Base-by-base conservation (phyloP, 2,888 invertebrate species). In the Teleogryllus oceanicus region DNA sequence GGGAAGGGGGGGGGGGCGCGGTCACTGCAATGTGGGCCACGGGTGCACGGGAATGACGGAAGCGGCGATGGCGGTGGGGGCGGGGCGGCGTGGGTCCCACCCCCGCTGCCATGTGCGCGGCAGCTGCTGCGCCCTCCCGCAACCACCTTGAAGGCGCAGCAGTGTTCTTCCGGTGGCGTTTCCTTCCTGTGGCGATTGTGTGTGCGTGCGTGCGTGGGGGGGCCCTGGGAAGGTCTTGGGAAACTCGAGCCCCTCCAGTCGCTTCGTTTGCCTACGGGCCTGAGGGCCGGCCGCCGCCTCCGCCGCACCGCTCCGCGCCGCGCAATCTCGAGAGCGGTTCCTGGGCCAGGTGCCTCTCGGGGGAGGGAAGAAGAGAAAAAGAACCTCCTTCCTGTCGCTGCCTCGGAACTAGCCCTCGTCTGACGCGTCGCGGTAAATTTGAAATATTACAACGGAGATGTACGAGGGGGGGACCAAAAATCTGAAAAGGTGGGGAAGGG, bases 1-100 rank as follows among this genome's bases (percentile, higher is more conserved):
- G 37, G 8, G 37, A 0, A 5, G 8, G 24, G 24, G 37, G 37
- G 37, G 37, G 37, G 37, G 37, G 37, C 37, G 37, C 37, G 62
- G 62, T 62, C 62, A 62, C 62, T n/a, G 62, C 16, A n/a, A 62
- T 62, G 62, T 62, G 62, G 62, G 62, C 16, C 62, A 62, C 62
- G 62, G 62, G 13, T 62, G 62, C n/a, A n/a, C n/a, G 62, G 13
- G 62, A 37, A 37, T 37, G 37, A 37, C 37, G 37, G 37, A 37
- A 37, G 37, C 37, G 37, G 37, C 37, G 37, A 37, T 37, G 37
- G 37, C n/a, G 62, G 12, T 2, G 62, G 62, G 62, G 62, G 3
- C 18, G 62, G 62, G n/a, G 13, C 16, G 62, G 37, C 37, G 37
- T 37, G 37, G 37, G 37, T 37, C 37, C 37, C 37, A 37, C 37